Conservation (phyloP, 2,888 invertebrate species). For the Masnerella sp. region DNA sequence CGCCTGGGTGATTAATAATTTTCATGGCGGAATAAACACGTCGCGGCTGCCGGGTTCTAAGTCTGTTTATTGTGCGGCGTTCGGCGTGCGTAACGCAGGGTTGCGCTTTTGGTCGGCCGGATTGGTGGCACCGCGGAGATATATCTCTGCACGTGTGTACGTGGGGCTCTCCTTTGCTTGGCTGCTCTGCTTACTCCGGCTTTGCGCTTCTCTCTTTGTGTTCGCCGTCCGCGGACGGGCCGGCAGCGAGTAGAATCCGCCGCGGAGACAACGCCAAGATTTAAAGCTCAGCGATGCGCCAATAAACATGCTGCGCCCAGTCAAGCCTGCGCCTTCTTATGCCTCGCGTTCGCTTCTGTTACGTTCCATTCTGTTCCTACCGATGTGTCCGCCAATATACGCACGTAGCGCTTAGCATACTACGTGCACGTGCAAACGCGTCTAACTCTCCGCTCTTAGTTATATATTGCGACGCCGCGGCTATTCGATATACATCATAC, state of each 20-base stretch:
- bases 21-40: constrained; percentile 61
- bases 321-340: constrained; percentile 66
- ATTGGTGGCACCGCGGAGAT: constrained; percentile 72
- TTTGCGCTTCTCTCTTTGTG: constrained; percentile 42
- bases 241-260: constrained; percentile 70
- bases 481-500: constrained; percentile 38
- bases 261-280: constrained; percentile 78
- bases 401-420: constrained; percentile 56
- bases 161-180: constrained; percentile 47
- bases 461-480: constrained; percentile 30
- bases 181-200: constrained; percentile 59
- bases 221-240: constrained; percentile 29
- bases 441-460: constrained; percentile 20
- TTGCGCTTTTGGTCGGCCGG: constrained; percentile 71
- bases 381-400: constrained; percentile 51
- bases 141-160: constrained; percentile 65
- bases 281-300: constrained; percentile 77
- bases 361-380: constrained; percentile 63
- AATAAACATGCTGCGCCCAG: constrained; percentile 78
- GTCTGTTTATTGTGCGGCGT: constrained; percentile 36
- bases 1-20: constrained; percentile 61
- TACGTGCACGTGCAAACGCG: constrained; percentile 54
- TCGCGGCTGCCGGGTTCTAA: constrained; percentile 56
- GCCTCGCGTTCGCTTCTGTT: constrained; percentile 71
- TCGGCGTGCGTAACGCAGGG: constrained; percentile 74